Evolutionary conservation across 2,797 vertebrate species (phyloP).

Genomic region (Chrosomus eos): DNA sequence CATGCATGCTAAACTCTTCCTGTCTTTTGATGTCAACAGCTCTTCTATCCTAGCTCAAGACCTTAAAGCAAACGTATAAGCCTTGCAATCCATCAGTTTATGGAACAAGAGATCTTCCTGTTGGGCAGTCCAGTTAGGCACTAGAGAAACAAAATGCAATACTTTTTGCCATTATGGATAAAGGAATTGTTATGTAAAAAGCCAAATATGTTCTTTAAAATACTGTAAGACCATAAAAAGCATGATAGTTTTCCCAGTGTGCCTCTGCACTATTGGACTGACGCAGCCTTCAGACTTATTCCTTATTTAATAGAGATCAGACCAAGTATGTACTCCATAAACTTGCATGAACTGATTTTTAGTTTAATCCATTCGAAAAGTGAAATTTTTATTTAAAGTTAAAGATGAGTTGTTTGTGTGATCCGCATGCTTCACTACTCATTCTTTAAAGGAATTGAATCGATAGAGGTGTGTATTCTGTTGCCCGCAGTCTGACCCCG

Average conservation of each 20-base stretch:
- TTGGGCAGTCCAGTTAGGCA: slow-evolving; percentile 48
- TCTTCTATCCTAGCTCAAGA: slow-evolving; percentile 28
- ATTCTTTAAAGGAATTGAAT: slow-evolving; percentile 62
- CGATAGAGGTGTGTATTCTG: slow-evolving; percentile 54
- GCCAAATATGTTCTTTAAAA: slow-evolving; percentile 22
- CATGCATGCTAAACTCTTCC: slow-evolving; percentile 48
- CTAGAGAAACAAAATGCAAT: slow-evolving; percentile 21
- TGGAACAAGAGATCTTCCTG: slow-evolving; percentile 41
- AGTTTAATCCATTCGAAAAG: slow-evolving; percentile 64
- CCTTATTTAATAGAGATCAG: slow-evolving; percentile 54
- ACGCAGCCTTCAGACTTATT: slow-evolving; percentile 45
- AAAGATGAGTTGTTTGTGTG: slow-evolving; percentile 61
- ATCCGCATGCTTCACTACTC: slow-evolving; percentile 74
- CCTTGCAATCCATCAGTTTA: slow-evolving; percentile 5
- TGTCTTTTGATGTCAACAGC: slow-evolving; percentile 26
- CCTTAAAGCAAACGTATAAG: background rate
- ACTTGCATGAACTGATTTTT: slow-evolving; percentile 59
- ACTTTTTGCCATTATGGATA: slow-evolving; percentile 15
- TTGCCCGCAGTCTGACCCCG: slow-evolving; percentile 53
- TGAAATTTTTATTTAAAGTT: slow-evolving; percentile 63
- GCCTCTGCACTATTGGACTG: slow-evolving; percentile 64
- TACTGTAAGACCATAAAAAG: slow-evolving; percentile 15
- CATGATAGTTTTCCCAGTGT: slow-evolving; percentile 44
- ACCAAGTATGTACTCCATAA: slow-evolving; percentile 46
- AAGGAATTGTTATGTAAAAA: slow-evolving; percentile 20